Conservation (phyloP, 2,797 vertebrate genomes). For the Kryptolebias ocellatus region DNA sequence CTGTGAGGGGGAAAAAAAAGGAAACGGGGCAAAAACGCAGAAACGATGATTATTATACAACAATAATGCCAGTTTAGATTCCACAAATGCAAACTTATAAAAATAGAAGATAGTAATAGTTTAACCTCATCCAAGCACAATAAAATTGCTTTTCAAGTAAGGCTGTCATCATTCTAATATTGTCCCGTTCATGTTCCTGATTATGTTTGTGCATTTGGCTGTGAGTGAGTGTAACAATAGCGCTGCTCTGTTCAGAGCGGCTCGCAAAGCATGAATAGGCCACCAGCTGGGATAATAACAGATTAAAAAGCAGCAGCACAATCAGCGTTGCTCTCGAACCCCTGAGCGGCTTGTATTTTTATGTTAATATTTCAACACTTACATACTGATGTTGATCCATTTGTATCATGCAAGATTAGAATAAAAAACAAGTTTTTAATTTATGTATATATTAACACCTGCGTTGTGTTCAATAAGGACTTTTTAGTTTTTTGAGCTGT, state of each 20-base stretch:
- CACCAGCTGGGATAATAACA: slow-evolving; percentile 67
- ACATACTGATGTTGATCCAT: slow-evolving; percentile 34
- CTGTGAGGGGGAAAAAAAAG: not conserved
- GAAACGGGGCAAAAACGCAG: not conserved
- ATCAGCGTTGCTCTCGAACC: slow-evolving; percentile 47
- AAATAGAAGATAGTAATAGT: not conserved
- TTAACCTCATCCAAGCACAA: slow-evolving; percentile 1
- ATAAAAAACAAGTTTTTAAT: not conserved
- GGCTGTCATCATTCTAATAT: slow-evolving; percentile 18
- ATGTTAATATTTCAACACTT: slow-evolving; percentile 40
- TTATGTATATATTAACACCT: slow-evolving; percentile 3
- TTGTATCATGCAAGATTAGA: slow-evolving; percentile 30
- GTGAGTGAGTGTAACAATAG: slow-evolving; percentile 36
- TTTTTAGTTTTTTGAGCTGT: slow-evolving; percentile 7
- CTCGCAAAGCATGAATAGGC: slow-evolving; percentile 63
- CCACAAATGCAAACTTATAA: not conserved
- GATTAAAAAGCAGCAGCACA: slow-evolving; percentile 44
- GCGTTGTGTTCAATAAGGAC: not conserved
- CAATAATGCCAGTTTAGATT: not conserved
- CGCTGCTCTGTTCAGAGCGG: slow-evolving; percentile 33
- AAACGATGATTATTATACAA: not conserved
- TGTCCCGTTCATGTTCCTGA: slow-evolving; percentile 18
- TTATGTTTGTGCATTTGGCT: slow-evolving; percentile 41
- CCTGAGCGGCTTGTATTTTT: slow-evolving; percentile 47
- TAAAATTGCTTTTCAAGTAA: slow-evolving; percentile 8